These are phyloP conservation scores for Caenorhabditis sp. DNA, from an alignment of 2,888 invertebrate genomes.

Conservation along the genomic window DNA sequence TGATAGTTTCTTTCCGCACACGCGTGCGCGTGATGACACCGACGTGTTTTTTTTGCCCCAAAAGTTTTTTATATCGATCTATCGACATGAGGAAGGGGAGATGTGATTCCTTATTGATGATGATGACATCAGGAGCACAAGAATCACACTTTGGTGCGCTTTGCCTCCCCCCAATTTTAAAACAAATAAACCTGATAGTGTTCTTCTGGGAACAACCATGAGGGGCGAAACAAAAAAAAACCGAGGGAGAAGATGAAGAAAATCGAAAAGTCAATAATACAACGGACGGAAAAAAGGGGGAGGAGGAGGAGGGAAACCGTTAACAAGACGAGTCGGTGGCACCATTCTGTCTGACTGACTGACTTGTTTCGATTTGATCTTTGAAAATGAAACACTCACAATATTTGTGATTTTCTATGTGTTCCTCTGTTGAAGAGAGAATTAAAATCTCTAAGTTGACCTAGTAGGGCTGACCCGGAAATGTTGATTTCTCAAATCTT, in stretches of 20 bases:
- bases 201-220: neutral
- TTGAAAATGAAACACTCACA: slow-evolving; percentile 1
- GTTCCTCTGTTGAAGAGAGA: too few species aligned
- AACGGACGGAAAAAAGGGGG: neutral
- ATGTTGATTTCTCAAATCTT: too few species aligned
- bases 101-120: slow-evolving; percentile 20
- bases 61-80: neutral
- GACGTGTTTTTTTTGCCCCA: neutral
- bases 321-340: slow-evolving; percentile 11
- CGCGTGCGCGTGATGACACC: too few species aligned
- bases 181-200: slow-evolving; percentile 1
- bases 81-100: too few species aligned
- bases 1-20: slow-evolving; percentile 10
- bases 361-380: slow-evolving; percentile 2
- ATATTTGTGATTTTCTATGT: slow-evolving; percentile 2
- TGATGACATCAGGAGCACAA: slow-evolving; percentile 34
- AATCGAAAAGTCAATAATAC: slow-evolving; percentile 1
- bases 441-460: too few species aligned
- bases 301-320: neutral
- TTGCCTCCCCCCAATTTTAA: neutral
- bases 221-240: neutral
- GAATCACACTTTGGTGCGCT: slow-evolving; percentile 9
- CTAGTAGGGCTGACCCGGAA: too few species aligned
- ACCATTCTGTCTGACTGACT: slow-evolving; percentile 33
- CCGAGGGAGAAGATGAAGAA: neutral